Conservation (phyloP, 2,113 vertebrate species). For the Rhabdornis inornatus region DNA sequence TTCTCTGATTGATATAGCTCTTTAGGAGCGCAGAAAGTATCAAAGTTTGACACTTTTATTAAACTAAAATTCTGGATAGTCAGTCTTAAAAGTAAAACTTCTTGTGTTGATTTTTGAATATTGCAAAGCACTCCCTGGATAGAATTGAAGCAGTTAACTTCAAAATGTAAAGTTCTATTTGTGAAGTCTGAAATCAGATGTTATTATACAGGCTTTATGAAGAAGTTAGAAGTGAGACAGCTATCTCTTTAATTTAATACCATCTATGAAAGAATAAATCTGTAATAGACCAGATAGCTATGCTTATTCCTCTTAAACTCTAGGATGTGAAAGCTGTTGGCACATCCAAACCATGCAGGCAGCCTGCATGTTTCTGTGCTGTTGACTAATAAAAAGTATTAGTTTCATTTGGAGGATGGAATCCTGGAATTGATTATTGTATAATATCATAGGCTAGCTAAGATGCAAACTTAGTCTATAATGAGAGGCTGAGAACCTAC, state of each 20-base stretch:
- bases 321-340: background rate
- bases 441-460: background rate
- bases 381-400: background rate
- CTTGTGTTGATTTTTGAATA: background rate
- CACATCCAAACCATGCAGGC: background rate
- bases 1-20: background rate
- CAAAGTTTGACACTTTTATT: background rate
- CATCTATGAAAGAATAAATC: background rate
- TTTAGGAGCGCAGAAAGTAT: background rate
- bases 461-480: background rate
- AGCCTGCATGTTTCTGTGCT: background rate
- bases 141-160: background rate
- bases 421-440: background rate
- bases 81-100: background rate
- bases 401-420: background rate
- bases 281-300: background rate
- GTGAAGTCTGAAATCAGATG: background rate
- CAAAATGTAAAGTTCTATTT: background rate
- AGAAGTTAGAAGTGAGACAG: background rate
- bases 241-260: background rate
- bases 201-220: background rate
- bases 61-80: background rate
- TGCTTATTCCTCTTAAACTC: background rate
- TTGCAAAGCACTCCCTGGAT: background rate
- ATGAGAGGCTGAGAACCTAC: background rate